Conservation (phyloP, 2,797 vertebrate genomes). For the Toxotes lorentzi region DNA sequence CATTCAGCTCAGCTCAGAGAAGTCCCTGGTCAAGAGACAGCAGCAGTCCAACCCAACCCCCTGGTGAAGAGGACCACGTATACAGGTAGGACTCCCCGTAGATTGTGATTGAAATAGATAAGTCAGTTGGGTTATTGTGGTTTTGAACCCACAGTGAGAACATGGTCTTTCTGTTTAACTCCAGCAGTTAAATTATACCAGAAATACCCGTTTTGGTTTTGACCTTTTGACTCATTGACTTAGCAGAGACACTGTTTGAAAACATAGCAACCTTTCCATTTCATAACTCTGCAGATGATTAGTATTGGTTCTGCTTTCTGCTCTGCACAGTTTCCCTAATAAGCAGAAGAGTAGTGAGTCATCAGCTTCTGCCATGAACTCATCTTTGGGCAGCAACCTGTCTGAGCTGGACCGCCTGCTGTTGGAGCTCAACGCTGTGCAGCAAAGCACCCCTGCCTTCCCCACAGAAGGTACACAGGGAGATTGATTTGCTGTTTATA, state of each 20-base stretch:
- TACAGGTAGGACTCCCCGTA: conserved; percentile 88
- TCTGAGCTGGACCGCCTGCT: conserved; percentile 97
- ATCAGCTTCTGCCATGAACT: conserved; percentile 89
- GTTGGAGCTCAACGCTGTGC: conserved; percentile 95
- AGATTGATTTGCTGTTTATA: conserved; percentile 13
- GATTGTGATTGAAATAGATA: neutral
- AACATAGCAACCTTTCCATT: conserved; percentile 1
- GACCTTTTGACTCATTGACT: neutral
- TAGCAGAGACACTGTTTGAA: conserved; percentile 3
- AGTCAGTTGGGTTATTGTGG: too few relatives aligned
- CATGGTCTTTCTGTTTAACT: neutral
- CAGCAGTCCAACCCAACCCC: conserved; percentile 79
- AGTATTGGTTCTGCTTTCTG: conserved; percentile 17
- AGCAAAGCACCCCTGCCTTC: conserved; percentile 89
- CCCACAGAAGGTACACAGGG: conserved; percentile 87
- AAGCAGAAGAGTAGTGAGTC: conserved; percentile 93
- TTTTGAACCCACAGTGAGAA: neutral
- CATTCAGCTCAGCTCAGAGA: conserved; percentile 84
- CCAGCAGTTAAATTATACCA: neutral
- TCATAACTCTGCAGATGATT: neutral
- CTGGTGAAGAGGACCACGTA: conserved; percentile 94
- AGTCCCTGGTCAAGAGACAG: conserved; percentile 84
- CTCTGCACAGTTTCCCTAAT: conserved; percentile 91
- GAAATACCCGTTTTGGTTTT: neutral
- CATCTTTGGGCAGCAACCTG: conserved; percentile 94